phyloP scores from a whole-genome alignment of 2,888 invertebrate genomes.

The Xestia rhomboidea region DNA sequence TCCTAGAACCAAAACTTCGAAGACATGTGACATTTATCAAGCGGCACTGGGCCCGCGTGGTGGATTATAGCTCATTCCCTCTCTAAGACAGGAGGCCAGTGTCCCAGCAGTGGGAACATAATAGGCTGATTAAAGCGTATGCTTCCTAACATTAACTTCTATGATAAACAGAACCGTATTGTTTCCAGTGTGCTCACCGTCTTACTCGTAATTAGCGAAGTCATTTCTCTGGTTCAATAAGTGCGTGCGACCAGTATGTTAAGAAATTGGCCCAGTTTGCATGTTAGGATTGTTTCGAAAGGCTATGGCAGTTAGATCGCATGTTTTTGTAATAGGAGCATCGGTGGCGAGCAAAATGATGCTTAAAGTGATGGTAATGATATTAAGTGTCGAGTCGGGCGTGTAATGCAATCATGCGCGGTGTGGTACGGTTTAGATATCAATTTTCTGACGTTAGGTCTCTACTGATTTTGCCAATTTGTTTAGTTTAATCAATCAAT shows the following conservation, averaged over 20 bases:
- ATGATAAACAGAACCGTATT: neutral
- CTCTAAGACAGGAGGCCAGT: neutral
- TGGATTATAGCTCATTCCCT: neutral
- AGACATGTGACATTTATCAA: too few relatives aligned
- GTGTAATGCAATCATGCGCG: conserved; percentile 12
- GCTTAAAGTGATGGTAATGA: conserved; percentile 32
- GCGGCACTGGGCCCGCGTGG: neutral
- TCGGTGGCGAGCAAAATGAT: conserved; percentile 42
- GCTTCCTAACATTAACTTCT: neutral
- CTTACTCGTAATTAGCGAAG: conserved; percentile 53
- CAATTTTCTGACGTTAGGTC: neutral
- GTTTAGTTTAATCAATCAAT: neutral
- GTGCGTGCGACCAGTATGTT: conserved; percentile 55
- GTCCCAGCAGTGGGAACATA: neutral
- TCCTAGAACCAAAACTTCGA: too few relatives aligned
- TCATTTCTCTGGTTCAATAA: conserved; percentile 63
- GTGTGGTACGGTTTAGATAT: conserved; percentile 18
- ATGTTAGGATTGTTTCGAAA: conserved; percentile 59
- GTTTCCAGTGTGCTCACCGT: conserved; percentile 21
- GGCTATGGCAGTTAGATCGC: conserved; percentile 54
- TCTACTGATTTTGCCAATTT: neutral
- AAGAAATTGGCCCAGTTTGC: conserved; percentile 63
- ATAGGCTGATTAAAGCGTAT: neutral
- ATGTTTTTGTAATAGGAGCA: conserved; percentile 59
- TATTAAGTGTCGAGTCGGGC: neutral